A percentile compares a stretch with the other conserved stretches of the same genome.
Evolutionary conservation across 2,113 vertebrate species (phyloP).

Genomic region (Stercorarius parasiticus): DNA sequence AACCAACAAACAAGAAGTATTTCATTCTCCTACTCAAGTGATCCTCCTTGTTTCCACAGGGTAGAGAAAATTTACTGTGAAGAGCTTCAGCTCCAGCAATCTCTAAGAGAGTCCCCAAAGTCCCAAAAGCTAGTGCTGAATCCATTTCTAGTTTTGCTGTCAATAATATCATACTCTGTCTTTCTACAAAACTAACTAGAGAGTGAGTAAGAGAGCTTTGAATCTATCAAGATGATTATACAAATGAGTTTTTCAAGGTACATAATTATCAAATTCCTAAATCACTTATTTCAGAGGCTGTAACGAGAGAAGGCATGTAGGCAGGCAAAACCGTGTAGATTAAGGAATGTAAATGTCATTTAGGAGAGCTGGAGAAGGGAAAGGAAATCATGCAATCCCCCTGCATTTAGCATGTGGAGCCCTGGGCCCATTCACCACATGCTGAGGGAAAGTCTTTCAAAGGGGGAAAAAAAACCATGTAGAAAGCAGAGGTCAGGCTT

Average conservation of each 20-base stretch:
- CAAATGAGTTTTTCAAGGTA: neutral
- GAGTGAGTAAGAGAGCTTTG: neutral
- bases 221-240: neutral
- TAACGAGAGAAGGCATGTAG: slow-evolving; percentile 13
- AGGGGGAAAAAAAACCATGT: neutral
- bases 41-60: neutral
- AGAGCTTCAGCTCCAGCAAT: neutral
- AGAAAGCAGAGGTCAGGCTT: neutral
- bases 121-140: neutral
- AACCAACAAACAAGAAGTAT: neutral
- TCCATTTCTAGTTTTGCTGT: neutral
- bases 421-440: neutral
- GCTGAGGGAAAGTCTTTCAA: neutral
- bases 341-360: neutral
- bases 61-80: neutral
- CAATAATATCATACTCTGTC: neutral
- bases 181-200: neutral
- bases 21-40: neutral
- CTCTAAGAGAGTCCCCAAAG: neutral
- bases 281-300: slow-evolving; percentile 1
- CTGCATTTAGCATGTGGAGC: neutral
- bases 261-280: slow-evolving; percentile 15
- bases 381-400: neutral
- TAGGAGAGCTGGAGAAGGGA: neutral
- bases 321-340: neutral